These are phyloP conservation scores for Lamellibrachia luymesi DNA, from an alignment of 1,140 invertebrate genomes.

Conservation along the genomic window DNA sequence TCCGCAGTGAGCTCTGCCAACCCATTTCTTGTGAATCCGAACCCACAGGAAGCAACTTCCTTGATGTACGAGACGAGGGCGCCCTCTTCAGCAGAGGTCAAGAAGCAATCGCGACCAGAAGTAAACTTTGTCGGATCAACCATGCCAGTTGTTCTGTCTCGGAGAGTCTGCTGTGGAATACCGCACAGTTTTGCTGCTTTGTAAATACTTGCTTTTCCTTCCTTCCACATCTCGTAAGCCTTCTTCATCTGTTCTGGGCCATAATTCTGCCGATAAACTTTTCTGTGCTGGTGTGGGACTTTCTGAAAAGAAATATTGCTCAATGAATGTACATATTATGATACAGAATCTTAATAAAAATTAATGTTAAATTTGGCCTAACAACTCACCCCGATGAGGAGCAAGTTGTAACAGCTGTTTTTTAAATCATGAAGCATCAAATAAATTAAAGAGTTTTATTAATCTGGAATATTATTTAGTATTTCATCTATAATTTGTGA, in stretches of 20 bases:
- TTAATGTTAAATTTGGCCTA: too few relatives aligned
- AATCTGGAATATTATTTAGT: too few relatives aligned
- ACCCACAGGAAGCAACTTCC: neutral
- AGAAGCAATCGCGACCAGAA: neutral
- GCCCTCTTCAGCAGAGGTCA: neutral
- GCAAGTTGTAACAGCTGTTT: too few relatives aligned
- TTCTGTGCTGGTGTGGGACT: neutral
- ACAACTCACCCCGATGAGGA: too few relatives aligned
- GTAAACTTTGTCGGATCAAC: neutral
- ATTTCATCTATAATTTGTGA: too few relatives aligned
- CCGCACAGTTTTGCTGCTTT: neutral
- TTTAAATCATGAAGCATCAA: too few relatives aligned
- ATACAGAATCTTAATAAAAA: too few relatives aligned
- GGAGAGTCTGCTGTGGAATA: neutral
- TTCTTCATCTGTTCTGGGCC: neutral
- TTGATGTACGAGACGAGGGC: neutral
- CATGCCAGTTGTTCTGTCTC: neutral
- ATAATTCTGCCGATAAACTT: neutral
- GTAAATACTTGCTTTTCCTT: neutral
- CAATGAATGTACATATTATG: too few relatives aligned
- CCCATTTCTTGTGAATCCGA: neutral
- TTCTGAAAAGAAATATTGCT: neutral
- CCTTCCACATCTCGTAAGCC: neutral
- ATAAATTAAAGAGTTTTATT: too few relatives aligned
- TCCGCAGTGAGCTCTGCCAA: neutral